phyloP scores from a whole-genome alignment of 2,113 vertebrate genomes.

The Chionis minor region DNA sequence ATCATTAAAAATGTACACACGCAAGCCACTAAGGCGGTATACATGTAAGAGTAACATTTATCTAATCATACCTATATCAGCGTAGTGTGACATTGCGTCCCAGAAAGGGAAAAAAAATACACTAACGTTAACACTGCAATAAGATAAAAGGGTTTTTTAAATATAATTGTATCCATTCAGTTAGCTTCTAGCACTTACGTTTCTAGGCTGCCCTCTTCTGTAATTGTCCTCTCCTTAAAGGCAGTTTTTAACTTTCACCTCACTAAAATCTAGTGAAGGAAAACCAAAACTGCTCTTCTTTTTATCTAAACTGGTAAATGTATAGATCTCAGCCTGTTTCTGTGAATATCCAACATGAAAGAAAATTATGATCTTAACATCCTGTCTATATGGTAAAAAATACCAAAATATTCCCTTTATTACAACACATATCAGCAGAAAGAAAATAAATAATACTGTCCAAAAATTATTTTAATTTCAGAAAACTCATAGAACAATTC shows the following conservation, averaged over 20 bases:
- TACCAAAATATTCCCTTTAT: background rate
- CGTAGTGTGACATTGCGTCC: slow-evolving; percentile 25
- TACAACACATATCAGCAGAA: background rate
- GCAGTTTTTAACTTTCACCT: background rate
- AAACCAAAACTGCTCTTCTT: background rate
- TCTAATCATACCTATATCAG: slow-evolving; percentile 45
- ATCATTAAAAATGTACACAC: background rate
- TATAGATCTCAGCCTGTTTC: background rate
- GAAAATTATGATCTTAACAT: background rate
- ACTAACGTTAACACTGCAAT: slow-evolving; percentile 22
- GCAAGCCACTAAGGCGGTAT: background rate
- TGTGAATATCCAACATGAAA: background rate
- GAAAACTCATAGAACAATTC: background rate
- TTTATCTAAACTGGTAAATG: background rate
- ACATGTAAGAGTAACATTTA: slow-evolving; percentile 46
- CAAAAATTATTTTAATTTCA: background rate
- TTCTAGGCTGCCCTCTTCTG: background rate
- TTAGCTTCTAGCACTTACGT: background rate
- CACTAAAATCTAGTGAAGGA: background rate
- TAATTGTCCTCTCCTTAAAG: background rate
- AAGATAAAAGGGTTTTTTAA: background rate
- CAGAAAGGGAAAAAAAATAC: slow-evolving; percentile 34
- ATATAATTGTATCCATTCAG: background rate
- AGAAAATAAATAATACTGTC: background rate
- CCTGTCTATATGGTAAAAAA: background rate